Evolutionary conservation across 2,797 vertebrate species (phyloP).

Genomic region (Sebastiscus albofasciatus): DNA sequence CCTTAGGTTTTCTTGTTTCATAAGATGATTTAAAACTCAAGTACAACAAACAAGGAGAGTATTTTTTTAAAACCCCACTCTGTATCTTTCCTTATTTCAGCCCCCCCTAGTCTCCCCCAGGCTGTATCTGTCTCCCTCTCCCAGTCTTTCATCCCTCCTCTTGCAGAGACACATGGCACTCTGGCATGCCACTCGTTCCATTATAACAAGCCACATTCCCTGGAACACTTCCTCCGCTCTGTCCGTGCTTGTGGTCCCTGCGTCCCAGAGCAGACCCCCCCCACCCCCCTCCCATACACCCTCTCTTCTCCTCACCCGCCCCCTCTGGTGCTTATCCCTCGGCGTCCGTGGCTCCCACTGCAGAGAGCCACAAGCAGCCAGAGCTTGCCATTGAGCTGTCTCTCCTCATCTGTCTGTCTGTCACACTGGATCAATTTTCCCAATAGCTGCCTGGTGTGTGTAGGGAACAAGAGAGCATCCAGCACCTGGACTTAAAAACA

Average conservation of each 20-base stretch:
- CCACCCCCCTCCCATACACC: slow-evolving; percentile 60
- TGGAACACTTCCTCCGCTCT: slow-evolving; percentile 83
- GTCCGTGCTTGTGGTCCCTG: slow-evolving; percentile 51
- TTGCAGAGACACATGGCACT: slow-evolving; percentile 76
- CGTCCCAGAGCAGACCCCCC: slow-evolving; percentile 66
- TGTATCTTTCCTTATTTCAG: background rate
- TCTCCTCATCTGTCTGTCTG: slow-evolving; percentile 18
- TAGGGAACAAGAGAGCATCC: slow-evolving; percentile 72
- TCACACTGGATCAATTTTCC: slow-evolving; percentile 25
- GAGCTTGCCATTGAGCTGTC: slow-evolving; percentile 39
- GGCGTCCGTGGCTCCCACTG: slow-evolving; percentile 49
- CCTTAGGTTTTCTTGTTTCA: too few species aligned
- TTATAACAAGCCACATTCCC: slow-evolving; percentile 78
- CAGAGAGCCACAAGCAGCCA: slow-evolving; percentile 57
- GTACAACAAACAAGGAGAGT: background rate
- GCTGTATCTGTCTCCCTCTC: background rate
- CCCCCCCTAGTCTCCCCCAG: background rate
- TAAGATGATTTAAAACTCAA: background rate
- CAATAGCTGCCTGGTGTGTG: background rate
- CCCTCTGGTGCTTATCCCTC: slow-evolving; percentile 50
- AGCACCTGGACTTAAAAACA: slow-evolving; percentile 16
- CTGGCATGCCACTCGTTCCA: slow-evolving; percentile 74
- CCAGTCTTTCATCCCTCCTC: slow-evolving; percentile 56
- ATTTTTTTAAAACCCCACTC: slow-evolving; percentile 10
- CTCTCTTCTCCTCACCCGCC: slow-evolving; percentile 63